These are phyloP conservation scores for Sphenodon punctatus DNA, from an alignment of 2,797 vertebrate species.

Conservation along the genomic window DNA sequence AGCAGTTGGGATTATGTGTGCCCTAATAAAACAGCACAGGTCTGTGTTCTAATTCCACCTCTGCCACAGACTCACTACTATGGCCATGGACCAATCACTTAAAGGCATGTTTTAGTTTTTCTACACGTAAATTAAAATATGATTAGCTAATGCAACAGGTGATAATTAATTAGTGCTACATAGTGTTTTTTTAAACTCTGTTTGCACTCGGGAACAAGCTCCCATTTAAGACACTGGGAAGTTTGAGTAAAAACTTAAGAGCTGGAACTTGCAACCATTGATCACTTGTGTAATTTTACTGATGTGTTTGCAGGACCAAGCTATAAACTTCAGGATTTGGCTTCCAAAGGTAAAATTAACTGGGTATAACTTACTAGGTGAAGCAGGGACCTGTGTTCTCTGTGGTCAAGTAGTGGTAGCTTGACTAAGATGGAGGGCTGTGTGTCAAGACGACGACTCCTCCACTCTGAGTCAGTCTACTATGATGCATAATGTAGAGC, in stretches of 20 bases:
- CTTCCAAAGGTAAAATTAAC: neutral
- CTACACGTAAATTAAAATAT: neutral
- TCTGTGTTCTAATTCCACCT: neutral
- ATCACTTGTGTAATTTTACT: slow-evolving; percentile 50
- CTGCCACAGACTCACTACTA: neutral
- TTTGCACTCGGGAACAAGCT: slow-evolving; percentile 24
- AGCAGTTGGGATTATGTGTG: neutral
- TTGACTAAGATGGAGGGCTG: neutral
- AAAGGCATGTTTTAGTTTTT: neutral
- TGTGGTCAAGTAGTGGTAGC: accelerated
- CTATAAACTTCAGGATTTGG: neutral
- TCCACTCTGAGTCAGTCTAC: neutral
- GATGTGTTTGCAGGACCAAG: slow-evolving; percentile 3
- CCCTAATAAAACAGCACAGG: neutral
- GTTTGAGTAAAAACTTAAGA: slow-evolving; percentile 44
- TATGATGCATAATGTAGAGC: neutral
- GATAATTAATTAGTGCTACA: neutral
- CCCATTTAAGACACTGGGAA: neutral
- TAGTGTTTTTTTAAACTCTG: too few species aligned
- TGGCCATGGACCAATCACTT: neutral
- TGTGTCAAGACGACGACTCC: accelerated
- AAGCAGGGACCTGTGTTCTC: too few species aligned
- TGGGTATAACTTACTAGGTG: neutral
- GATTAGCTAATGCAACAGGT: neutral
- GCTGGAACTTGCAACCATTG: slow-evolving; percentile 56